Conservation (phyloP, 2,888 invertebrate species). For the Blera fallax region DNA sequence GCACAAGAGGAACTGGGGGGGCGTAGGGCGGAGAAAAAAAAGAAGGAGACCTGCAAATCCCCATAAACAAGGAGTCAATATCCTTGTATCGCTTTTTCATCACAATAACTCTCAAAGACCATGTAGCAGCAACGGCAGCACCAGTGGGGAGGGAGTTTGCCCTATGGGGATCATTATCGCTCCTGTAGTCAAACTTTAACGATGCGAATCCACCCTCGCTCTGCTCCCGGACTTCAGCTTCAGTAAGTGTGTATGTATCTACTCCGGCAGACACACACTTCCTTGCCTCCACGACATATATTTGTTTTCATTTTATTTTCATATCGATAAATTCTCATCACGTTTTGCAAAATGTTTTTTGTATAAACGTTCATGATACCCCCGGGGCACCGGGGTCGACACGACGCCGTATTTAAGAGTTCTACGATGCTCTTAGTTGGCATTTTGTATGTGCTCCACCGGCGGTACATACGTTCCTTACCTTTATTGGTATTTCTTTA, state of each 20-base stretch:
- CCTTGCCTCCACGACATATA: conserved; percentile 20
- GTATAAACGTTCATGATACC: conserved; percentile 68
- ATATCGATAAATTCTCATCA: conserved; percentile 71
- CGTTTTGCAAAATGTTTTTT: conserved; percentile 68
- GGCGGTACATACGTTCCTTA: conserved; percentile 32
- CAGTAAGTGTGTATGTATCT: too few relatives aligned
- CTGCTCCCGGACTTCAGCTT: too few relatives aligned
- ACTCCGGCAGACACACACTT: not conserved
- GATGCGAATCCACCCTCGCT: conserved; percentile 31
- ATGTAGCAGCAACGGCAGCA: not conserved
- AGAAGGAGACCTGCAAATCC: conserved; percentile 43
- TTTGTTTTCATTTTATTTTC: conserved; percentile 50
- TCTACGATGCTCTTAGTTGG: conserved; percentile 43
- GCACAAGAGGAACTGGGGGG: not conserved
- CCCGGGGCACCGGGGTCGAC: conserved; percentile 32
- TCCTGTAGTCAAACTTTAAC: conserved; percentile 57
- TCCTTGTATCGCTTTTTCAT: conserved; percentile 39
- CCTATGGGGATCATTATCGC: conserved; percentile 62
- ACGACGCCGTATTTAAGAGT: conserved; percentile 41
- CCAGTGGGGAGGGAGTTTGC: not conserved
- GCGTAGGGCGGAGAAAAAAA: too few relatives aligned
- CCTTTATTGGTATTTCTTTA: conserved; percentile 24
- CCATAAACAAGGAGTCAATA: conserved; percentile 61
- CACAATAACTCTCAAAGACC: conserved; percentile 34
- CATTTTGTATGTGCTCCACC: conserved; percentile 28